Conservation (phyloP, 2,113 vertebrate species). For the Mohoua ochrocephala region DNA sequence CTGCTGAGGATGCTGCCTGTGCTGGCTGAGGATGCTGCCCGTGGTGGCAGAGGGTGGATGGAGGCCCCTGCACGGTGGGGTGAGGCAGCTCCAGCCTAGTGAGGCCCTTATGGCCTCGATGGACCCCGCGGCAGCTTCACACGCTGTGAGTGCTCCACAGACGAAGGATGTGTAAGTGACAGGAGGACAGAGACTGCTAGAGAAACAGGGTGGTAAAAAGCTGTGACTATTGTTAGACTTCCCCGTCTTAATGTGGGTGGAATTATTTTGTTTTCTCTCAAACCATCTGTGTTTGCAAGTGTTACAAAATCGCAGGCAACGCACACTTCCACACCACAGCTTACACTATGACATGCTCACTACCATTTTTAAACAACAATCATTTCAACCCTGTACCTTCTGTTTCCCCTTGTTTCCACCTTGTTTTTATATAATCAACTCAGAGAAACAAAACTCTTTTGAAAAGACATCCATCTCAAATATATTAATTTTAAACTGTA, state of each 20-base stretch:
- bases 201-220: not conserved
- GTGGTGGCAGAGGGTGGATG: not conserved
- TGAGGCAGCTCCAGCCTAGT: not conserved
- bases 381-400: not conserved
- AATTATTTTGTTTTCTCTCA: conserved; percentile 5
- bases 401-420: not conserved
- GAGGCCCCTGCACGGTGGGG: fast-evolving
- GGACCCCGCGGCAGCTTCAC: not conserved
- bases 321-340: not conserved
- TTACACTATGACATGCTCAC: not conserved
- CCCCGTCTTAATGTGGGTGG: not conserved
- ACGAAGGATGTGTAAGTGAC: not conserved
- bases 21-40: too few relatives aligned
- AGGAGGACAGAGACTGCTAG: not conserved
- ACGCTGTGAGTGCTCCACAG: not conserved
- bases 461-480: not conserved
- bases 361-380: not conserved
- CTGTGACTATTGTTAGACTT: conserved; percentile 1
- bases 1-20: too few relatives aligned
- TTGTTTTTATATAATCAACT: not conserved
- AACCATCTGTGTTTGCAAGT: not conserved
- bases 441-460: not conserved
- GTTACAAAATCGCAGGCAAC: not conserved
- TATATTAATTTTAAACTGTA: not conserved
- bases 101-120: fast-evolving